Evolutionary conservation across 2,888 invertebrate genomes (phyloP).

Genomic region (Thereva nobilitata): DNA sequence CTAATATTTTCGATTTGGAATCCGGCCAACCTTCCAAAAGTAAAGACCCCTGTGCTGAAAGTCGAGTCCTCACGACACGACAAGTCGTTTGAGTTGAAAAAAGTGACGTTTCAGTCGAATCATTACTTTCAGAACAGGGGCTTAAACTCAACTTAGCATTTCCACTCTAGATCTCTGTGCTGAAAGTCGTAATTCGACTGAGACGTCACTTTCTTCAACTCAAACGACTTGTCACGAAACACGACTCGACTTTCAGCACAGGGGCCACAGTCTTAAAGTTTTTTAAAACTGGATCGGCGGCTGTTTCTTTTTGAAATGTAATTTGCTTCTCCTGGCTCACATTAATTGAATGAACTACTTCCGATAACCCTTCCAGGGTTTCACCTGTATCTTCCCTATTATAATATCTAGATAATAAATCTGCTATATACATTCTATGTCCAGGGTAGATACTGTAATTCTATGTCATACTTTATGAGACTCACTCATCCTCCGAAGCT

Average conservation of each 20-base stretch:
- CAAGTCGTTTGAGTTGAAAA: no score
- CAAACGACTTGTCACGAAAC: no score
- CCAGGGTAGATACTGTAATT: constrained; percentile 44
- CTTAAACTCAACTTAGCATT: no score
- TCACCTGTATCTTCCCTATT: background rate
- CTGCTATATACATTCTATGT: constrained; percentile 43
- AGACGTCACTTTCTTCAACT: no score
- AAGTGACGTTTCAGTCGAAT: no score
- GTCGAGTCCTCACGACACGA: no score
- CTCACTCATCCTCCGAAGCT: constrained; percentile 43
- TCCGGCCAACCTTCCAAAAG: constrained; percentile 3
- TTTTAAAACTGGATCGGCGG: constrained; percentile 1
- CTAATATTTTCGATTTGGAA: background rate
- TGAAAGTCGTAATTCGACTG: no score
- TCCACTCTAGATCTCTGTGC: no score
- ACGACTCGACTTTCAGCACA: no score
- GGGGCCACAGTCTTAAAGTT: no score
- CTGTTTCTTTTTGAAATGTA: constrained; percentile 25
- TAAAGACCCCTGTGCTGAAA: no score
- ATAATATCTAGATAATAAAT: constrained; percentile 40
- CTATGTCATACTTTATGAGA: constrained; percentile 43
- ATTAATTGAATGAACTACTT: constrained; percentile 15
- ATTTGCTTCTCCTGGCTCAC: background rate
- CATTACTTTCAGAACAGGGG: no score
- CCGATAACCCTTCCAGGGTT: constrained; percentile 25